Evolutionary conservation across 2,113 vertebrate species (phyloP).

Genomic region (Eurypyga helias): DNA sequence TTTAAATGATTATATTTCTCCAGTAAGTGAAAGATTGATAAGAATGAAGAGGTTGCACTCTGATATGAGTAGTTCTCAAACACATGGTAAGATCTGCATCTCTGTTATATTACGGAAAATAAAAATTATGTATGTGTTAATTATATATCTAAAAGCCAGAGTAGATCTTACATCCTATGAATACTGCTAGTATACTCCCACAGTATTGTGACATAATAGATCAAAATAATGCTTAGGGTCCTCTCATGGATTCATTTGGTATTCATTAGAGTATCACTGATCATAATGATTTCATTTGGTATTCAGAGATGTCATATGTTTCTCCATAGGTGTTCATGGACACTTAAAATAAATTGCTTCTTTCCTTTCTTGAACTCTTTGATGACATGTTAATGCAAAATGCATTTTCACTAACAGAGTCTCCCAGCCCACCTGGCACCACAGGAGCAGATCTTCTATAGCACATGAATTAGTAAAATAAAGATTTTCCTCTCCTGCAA

Average conservation of each 20-base stretch:
- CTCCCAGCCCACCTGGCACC: neutral
- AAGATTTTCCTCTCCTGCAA: neutral
- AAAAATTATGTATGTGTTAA: neutral
- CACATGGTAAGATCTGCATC: neutral
- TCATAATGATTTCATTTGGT: constrained; percentile 46
- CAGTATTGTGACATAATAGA: constrained; percentile 24
- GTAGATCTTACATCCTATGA: neutral
- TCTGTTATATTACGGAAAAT: neutral
- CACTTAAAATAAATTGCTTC: constrained; percentile 43
- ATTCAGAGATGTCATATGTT: constrained; percentile 52
- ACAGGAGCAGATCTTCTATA: neutral
- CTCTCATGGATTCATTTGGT: neutral
- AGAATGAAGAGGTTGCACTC: neutral
- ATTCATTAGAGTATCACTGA: constrained; percentile 34
- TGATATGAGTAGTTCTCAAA: neutral
- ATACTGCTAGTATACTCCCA: neutral
- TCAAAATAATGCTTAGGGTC: constrained; percentile 41
- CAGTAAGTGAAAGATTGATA: neutral
- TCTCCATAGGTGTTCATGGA: constrained; percentile 24
- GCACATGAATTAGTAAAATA: neutral
- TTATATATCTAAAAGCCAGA: neutral
- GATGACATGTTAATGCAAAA: constrained; percentile 43
- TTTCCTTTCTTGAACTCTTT: constrained; percentile 32
- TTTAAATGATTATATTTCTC: neutral
- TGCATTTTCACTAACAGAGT: neutral